These are phyloP conservation scores for Torymus aiolomorphi DNA, from an alignment of 2,888 invertebrate species.

Conservation along the genomic window DNA sequence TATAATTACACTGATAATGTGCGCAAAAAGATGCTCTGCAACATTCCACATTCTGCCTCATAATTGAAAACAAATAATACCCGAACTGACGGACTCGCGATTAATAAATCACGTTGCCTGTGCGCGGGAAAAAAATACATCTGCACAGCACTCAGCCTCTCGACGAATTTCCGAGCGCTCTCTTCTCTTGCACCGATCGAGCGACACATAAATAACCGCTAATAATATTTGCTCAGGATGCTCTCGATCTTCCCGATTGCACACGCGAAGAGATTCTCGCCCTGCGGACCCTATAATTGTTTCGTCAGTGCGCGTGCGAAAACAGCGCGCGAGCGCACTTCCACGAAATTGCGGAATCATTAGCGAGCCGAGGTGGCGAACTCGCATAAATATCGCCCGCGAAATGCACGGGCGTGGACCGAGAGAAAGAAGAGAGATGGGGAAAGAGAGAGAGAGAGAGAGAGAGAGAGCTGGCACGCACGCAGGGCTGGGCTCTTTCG, in stretches of 20 bases:
- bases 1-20: too few relatives aligned
- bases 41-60: neutral
- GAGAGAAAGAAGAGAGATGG: too few relatives aligned
- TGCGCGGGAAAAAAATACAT: too few relatives aligned
- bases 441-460: too few relatives aligned
- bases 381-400: neutral
- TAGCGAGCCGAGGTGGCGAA: neutral
- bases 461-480: too few relatives aligned
- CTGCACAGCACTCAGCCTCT: too few relatives aligned
- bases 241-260: constrained; percentile 10
- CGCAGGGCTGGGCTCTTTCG: constrained; percentile 58
- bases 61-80: constrained; percentile 1
- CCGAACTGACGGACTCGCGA: too few relatives aligned
- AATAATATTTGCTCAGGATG: constrained; percentile 22
- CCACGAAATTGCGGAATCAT: too few relatives aligned
- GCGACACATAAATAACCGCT: constrained; percentile 21
- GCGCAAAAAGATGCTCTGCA: too few relatives aligned
- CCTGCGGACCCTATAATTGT: constrained; percentile 23
- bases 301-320: neutral
- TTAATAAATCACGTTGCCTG: neutral
- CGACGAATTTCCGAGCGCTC: too few relatives aligned
- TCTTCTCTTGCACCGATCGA: neutral
- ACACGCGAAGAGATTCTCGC: neutral
- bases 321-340: neutral
- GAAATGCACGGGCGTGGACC: too few relatives aligned